Evolutionary conservation across 2,888 invertebrate species (phyloP).

Genomic region (Cosmopolites sordidus): DNA sequence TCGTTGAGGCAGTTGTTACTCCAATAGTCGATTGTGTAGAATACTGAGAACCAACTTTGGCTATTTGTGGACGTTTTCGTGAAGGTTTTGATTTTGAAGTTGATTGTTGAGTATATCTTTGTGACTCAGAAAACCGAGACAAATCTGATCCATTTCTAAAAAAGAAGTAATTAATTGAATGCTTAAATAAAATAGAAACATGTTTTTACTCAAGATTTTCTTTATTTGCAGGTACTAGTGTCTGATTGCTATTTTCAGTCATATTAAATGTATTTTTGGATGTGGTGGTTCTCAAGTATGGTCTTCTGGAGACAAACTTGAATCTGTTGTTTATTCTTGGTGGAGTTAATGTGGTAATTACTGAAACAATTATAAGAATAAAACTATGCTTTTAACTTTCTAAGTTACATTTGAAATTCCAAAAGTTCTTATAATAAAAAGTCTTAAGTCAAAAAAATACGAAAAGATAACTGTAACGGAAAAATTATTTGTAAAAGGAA

Average conservation of each 20-base stretch:
- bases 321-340: constrained; percentile 27
- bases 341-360: constrained; percentile 14
- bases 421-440: too few relatives aligned
- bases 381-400: too few relatives aligned
- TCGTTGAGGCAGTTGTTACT: background rate
- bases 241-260: background rate
- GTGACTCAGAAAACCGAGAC: background rate
- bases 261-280: constrained; percentile 11
- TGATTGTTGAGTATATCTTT: constrained; percentile 37
- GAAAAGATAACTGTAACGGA: too few relatives aligned
- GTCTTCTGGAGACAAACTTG: constrained; percentile 34
- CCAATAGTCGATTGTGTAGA: background rate
- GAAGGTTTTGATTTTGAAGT: constrained; percentile 11
- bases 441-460: too few relatives aligned
- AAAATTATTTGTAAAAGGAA: too few relatives aligned
- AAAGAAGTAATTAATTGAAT: too few relatives aligned
- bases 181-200: too few relatives aligned
- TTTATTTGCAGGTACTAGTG: background rate
- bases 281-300: constrained; percentile 29
- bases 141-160: background rate
- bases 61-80: constrained; percentile 13
- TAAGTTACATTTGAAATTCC: too few relatives aligned
- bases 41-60: constrained; percentile 2
- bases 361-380: constrained; percentile 10
- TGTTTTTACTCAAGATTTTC: background rate